Conservation (phyloP, 2,888 invertebrate species). For the Plebejus anna region DNA sequence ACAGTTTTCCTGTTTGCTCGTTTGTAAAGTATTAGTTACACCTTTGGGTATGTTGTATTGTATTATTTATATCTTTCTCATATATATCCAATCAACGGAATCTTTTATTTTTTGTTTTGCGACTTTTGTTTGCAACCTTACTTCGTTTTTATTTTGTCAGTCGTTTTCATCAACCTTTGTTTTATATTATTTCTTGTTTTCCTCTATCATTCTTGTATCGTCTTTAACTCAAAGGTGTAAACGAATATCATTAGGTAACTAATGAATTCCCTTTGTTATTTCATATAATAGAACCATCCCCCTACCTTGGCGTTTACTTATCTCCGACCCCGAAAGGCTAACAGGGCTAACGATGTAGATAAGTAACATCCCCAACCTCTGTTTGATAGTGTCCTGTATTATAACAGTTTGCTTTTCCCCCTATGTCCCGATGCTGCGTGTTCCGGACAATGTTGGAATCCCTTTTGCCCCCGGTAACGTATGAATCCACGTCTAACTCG, state of each 20-base stretch:
- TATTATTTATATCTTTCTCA: conserved; percentile 52
- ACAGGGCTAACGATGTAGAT: conserved; percentile 26
- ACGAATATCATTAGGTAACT: conserved; percentile 49
- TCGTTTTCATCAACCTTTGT: neutral
- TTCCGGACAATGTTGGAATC: conserved; percentile 54
- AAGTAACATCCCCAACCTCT: conserved; percentile 27
- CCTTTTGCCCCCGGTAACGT: conserved; percentile 65
- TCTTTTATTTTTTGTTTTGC: conserved; percentile 30
- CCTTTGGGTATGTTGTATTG: conserved; percentile 72
- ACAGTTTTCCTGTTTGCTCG: conserved; percentile 30
- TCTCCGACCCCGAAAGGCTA: conserved; percentile 39
- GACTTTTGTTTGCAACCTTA: conserved; percentile 1
- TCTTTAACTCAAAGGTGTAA: conserved; percentile 72
- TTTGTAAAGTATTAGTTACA: conserved; percentile 51
- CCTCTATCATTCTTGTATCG: neutral
- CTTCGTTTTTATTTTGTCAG: neutral
- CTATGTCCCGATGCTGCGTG: conserved; percentile 71
- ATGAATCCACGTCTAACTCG: conserved; percentile 60
- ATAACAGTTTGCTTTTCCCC: conserved; percentile 74
- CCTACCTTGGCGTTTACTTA: conserved; percentile 74
- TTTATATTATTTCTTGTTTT: neutral
- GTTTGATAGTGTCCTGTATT: conserved; percentile 45
- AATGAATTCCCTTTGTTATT: conserved; percentile 47
- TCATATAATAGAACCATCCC: conserved; percentile 56
- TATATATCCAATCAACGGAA: conserved; percentile 45